phyloP scores from a whole-genome alignment of 2,113 vertebrate genomes.

The Myrmophylax atrothorax region DNA sequence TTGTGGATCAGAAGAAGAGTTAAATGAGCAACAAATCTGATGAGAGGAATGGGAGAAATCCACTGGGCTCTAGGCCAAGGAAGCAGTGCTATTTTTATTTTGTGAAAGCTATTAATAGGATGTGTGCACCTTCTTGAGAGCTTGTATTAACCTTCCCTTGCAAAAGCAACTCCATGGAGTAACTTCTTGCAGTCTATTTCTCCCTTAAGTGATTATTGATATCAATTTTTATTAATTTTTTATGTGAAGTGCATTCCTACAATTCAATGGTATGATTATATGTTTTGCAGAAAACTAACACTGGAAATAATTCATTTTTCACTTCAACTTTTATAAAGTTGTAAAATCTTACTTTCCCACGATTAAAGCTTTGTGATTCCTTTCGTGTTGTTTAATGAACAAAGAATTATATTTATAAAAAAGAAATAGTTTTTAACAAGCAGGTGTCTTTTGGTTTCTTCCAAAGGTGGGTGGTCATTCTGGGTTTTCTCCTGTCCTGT shows the following conservation, averaged over 20 bases:
- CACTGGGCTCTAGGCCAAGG: constrained; percentile 26
- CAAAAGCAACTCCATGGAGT: neutral
- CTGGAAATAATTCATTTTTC: constrained; percentile 1
- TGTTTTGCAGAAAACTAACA: neutral
- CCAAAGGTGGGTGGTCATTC: neutral
- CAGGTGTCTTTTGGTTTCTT: neutral
- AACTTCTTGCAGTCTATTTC: neutral
- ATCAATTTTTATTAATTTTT: neutral
- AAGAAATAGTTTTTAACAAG: constrained; percentile 1
- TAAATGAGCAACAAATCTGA: neutral
- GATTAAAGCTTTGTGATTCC: neutral
- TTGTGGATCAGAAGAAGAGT: neutral
- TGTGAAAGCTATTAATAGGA: constrained; percentile 51
- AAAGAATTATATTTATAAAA: constrained; percentile 26
- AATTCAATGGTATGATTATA: neutral
- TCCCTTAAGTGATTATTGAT: neutral
- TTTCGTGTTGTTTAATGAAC: neutral
- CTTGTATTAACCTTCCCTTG: constrained; percentile 44
- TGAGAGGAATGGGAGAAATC: constrained; percentile 42
- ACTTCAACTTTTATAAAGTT: neutral
- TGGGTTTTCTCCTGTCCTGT: neutral
- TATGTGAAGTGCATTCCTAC: neutral
- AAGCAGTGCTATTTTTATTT: constrained; percentile 47
- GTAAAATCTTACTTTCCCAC: neutral
- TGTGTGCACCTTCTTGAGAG: constrained; percentile 10